Evolutionary conservation across 1,140 invertebrate genomes (phyloP), one percentile per base, ranked within the genome.

Genomic region (Cotesia glomerata): DNA sequence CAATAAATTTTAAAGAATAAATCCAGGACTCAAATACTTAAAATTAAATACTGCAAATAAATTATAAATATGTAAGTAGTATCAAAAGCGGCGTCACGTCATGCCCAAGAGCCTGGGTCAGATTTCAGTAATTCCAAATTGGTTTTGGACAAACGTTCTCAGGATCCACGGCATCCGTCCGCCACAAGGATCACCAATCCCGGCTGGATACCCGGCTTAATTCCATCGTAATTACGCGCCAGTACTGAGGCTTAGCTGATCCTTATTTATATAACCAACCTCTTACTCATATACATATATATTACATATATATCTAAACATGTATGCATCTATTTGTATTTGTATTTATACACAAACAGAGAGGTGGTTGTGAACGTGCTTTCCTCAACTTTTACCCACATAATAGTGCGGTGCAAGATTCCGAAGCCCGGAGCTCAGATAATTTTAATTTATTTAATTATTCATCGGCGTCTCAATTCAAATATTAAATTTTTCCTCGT

Each of bases 151-250:
- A 72, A 73, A 68, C 74, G 70, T 65, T 70, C 51, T 58, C 32
- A 62, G 67, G 61, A 70, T 59, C 32, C 54, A 52, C 74, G 73
- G 69, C 73, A 67, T 69, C 68, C 76, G 75, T 66, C 73, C 79
- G 76, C 78, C 75, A 80, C 78, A 82, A 84, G 83, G 84, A 85
- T 86, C 85, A 86, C 83, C 80, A 80, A 85, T 84, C 81, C 74
- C 82, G 39, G 75, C 79, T 78, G 80, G 82, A 82, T 85, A 85
- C 82, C 82, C 81, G 79, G 85, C 84, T 87, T 87, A 87, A 80
- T 85, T 82, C 80, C 81, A 69, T 82, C 81, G 85, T 85, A 86
- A 87, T 87, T 87, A 84, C 85, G 82, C 80, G 77, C 77, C 81
- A 81, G 78, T 81, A 79, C 39, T 80, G 76, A 81, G 76, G 82